phyloP scores from a whole-genome alignment of 1,140 invertebrate genomes.

The Drosophila sechellia region DNA sequence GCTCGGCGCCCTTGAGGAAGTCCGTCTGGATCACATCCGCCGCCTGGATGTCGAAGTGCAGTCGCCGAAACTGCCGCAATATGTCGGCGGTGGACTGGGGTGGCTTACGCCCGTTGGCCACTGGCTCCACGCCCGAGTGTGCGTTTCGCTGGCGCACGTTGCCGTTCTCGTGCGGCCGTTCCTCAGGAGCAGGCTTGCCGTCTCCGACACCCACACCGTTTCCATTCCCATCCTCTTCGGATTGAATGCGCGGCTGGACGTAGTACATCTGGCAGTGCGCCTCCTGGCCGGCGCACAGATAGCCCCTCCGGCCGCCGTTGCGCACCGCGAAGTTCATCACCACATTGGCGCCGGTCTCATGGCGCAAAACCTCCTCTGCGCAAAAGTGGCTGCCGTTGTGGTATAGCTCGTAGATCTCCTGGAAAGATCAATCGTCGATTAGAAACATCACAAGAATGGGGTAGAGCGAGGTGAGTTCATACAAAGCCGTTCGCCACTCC shows the following conservation, averaged over 20 bases:
- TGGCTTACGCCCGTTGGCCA: conserved; percentile 59
- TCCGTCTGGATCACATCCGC: conserved; percentile 92
- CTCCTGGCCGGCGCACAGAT: conserved; percentile 95
- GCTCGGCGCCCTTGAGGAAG: conserved; percentile 88
- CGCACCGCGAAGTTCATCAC: conserved; percentile 95
- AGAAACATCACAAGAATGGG: background rate
- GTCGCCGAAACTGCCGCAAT: conserved; percentile 86
- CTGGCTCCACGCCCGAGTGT: conserved; percentile 69
- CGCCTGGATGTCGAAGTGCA: conserved; percentile 90
- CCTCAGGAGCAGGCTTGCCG: conserved; percentile 56
- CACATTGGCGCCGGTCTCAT: conserved; percentile 94
- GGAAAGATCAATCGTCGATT: conserved; percentile 32
- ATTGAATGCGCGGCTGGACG: conserved; percentile 90
- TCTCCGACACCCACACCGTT: conserved; percentile 21
- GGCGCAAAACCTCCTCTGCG: conserved; percentile 93
- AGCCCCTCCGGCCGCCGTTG: conserved; percentile 89
- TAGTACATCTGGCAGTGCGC: conserved; percentile 95
- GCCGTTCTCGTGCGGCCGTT: conserved; percentile 73
- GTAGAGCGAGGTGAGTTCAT: conserved; percentile 81
- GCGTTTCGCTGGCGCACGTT: conserved; percentile 58
- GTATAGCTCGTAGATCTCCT: conserved; percentile 96
- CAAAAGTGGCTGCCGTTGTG: conserved; percentile 92
- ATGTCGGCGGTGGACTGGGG: conserved; percentile 81
- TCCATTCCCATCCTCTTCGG: conserved; percentile 61
- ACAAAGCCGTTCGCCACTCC: conserved; percentile 98